Evolutionary conservation across 1,140 invertebrate species (phyloP), one percentile per base, ranked within the genome.

Genomic region (Drosophila obscura): DNA sequence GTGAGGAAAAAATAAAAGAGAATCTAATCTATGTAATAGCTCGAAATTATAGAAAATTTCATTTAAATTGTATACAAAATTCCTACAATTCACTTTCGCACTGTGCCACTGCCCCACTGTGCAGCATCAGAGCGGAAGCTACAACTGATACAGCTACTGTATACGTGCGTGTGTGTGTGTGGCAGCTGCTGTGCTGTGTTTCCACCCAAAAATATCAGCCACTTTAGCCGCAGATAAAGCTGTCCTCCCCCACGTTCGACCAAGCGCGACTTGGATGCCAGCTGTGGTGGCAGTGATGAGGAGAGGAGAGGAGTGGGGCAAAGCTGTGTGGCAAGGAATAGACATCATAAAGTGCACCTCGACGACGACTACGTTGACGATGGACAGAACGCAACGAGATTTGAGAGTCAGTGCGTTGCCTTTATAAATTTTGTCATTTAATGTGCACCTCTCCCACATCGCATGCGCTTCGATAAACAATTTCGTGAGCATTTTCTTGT

Each of bases 181-280:
- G 63, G 66, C 66, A 75, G 72, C 66, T 77, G 73, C 71, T 74
- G 56, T 51, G 53, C 57, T 57, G 39, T 26, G 35, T 65, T 73
- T 63, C 66, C 59, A 63, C 77, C 60, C 64, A 74, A 80, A 84
- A 84, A 85, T 85, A 84, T 74, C 81, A 85, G 73, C 67, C 77
- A 84, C 82, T 85, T 84, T 73, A 77, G 67, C 77, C 73, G 45
- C 67, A 84, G 82, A 84, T 84, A 84, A 84, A 81, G 73, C 81
- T 84, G 82, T 85, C 77, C 61, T 62, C 64, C 73, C 66, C 65
- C 59, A 35, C 43, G 48, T 59, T 44, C 49, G 62, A 24, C 73
- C 8, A 56, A 51, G 22, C 35, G 35, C 35, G 35, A 39, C 45
- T 31, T 35, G 44, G 24, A 59, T 49, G 57, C 26, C 24, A 57